These are phyloP conservation scores for Miltochrista miniata DNA, from an alignment of 2,888 invertebrate species.

Conservation along the genomic window DNA sequence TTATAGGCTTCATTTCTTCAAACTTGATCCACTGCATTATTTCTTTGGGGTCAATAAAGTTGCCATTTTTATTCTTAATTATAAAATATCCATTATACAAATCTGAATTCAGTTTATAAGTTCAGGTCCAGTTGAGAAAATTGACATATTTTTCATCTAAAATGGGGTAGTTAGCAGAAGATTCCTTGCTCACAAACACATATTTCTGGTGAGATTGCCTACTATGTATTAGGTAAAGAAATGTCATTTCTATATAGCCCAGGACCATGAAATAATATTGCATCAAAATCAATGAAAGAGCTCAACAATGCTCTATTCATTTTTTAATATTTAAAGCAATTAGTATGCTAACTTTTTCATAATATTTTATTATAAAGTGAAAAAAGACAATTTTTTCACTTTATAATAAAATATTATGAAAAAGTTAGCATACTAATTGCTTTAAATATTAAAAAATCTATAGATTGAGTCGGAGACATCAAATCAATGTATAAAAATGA, in stretches of 20 bases:
- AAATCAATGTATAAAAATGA: too few species aligned
- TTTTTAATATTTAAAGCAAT: too few species aligned
- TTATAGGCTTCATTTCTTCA: conserved; percentile 48
- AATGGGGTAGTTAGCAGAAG: conserved; percentile 51
- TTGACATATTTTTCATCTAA: conserved; percentile 45
- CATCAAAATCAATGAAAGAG: conserved; percentile 56
- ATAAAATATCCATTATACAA: conserved; percentile 51
- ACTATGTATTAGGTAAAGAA: conserved; percentile 33
- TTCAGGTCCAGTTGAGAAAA: conserved; percentile 68
- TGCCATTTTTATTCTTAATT: conserved; percentile 42
- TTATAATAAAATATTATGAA: too few species aligned
- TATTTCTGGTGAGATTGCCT: conserved; percentile 55
- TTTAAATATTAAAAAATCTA: too few species aligned
- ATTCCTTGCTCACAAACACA: conserved; percentile 60
- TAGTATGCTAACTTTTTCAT: too few species aligned
- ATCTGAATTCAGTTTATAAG: conserved; percentile 59
- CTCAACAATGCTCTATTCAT: conserved; percentile 34
- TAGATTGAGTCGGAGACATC: too few species aligned
- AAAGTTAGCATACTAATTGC: too few species aligned
- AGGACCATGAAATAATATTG: conserved; percentile 56
- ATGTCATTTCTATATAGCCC: conserved; percentile 33
- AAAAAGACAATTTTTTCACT: too few species aligned
- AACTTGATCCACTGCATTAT: conserved; percentile 51
- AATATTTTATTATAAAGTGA: too few species aligned
- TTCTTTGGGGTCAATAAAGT: conserved; percentile 47